Evolutionary conservation across 2,113 vertebrate species (phyloP).

Genomic region (Hemicordylus capensis): DNA sequence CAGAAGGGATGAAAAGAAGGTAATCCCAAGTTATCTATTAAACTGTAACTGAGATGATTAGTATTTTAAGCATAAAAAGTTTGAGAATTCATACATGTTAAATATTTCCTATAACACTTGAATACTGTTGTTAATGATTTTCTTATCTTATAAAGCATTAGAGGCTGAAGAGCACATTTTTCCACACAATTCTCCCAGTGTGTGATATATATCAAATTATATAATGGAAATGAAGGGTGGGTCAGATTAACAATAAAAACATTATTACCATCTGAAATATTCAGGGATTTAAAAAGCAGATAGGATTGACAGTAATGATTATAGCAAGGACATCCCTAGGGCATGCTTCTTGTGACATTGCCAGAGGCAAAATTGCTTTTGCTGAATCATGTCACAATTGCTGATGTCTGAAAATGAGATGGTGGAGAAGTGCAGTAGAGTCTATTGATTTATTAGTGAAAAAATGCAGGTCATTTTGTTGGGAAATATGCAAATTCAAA

Average conservation of each 20-base stretch:
- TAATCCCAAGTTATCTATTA: background rate
- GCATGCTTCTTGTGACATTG: background rate
- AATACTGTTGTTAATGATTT: background rate
- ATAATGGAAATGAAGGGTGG: background rate
- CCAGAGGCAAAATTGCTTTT: background rate
- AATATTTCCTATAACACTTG: background rate
- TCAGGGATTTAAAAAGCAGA: background rate
- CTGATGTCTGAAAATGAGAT: background rate
- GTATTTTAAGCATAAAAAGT: background rate
- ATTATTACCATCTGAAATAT: background rate
- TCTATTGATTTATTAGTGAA: background rate
- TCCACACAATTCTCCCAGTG: background rate
- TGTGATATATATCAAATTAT: background rate
- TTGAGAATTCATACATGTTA: background rate
- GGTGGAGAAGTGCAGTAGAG: background rate
- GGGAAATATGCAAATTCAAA: background rate
- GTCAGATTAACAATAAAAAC: background rate
- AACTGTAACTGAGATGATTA: background rate
- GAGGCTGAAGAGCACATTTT: background rate
- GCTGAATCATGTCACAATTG: background rate
- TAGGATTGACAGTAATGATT: background rate
- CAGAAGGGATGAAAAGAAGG: background rate
- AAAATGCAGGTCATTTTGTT: background rate
- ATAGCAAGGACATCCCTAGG: background rate
- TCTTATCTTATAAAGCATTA: background rate